Evolutionary conservation across 2,113 vertebrate genomes (phyloP), one percentile per base, ranked within the genome.

Genomic region (Peromyscus leucopus): DNA sequence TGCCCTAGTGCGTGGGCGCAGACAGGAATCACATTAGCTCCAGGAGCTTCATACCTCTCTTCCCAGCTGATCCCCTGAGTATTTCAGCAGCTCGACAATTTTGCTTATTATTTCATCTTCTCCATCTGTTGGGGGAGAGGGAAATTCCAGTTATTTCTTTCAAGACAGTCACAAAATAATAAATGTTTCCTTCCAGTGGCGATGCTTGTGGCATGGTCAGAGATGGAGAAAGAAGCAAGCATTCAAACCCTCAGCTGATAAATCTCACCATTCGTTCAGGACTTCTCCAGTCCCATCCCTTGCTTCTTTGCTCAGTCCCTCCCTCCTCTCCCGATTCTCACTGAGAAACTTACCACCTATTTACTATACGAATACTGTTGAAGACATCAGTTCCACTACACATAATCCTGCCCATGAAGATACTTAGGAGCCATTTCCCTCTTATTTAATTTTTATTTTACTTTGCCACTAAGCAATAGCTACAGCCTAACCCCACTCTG

Each of bases 41-140:
- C 13, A 46, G 57, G 94, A 48, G 28, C 28, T 80, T 74, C 96
- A 1, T 98, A 99, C 99, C 98, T 97, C 63, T 76, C 98, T 93
- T 22, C 99, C 88, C 46, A 99, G 72, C 36, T 39, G 15, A 95
- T 99, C 99, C 59, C 99, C 99, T 0, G 93, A 87, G 42, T 98
- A 95, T 93, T 98, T 98, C 97, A 99, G 97, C 92, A 99, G 92
- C 33, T 98, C 98, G 3, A 99, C 99, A 65, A 99, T 91, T 63
- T 4, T 98, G 96, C 98, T 97, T 92, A 99, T 98, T 6, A 98
- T 39, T 61, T 98, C 93, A 96, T 99, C 97, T 57, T 98, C 98
- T 65, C 97, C 74, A 90, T 97, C 97, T 98, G 97, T 86, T 51
- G 26, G 92, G 94, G 78, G 69, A 92, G 36, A 89, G 16, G 84